phyloP scores from a whole-genome alignment of 2,113 vertebrate species.

The Agapornis roseicollis region DNA sequence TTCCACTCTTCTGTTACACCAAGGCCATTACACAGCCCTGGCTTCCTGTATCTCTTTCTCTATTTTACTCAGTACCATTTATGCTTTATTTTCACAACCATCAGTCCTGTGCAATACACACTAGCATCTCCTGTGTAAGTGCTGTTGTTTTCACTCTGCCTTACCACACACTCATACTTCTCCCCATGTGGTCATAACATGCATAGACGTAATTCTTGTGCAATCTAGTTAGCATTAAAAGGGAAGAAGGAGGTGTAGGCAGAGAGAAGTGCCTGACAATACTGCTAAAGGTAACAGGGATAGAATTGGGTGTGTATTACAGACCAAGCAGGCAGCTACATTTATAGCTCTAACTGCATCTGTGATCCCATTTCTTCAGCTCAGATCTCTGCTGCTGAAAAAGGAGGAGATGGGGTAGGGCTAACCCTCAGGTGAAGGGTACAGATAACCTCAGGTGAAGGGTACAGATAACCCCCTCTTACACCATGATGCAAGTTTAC shows the following conservation, averaged over 20 bases:
- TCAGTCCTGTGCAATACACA: not conserved
- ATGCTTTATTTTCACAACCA: not conserved
- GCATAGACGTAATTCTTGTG: not conserved
- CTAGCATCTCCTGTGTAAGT: not conserved
- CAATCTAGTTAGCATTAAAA: not conserved
- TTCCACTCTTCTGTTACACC: not conserved
- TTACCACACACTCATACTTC: not conserved
- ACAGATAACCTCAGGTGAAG: not conserved
- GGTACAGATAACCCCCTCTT: not conserved
- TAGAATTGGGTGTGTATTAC: not conserved
- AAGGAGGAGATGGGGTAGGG: not conserved
- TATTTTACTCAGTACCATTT: not conserved
- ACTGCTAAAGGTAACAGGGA: not conserved
- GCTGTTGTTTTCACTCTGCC: not conserved
- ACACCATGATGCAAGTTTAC: not conserved
- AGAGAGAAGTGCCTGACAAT: not conserved
- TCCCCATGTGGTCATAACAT: not conserved
- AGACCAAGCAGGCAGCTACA: not conserved
- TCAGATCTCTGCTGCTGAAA: not conserved
- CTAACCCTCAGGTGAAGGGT: not conserved
- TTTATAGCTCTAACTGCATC: not conserved
- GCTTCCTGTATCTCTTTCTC: not conserved
- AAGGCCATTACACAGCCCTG: not conserved
- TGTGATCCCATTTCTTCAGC: not conserved
- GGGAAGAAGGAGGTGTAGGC: not conserved